Conservation (phyloP, 2,113 vertebrate genomes). For the Laticauda colubrina region DNA sequence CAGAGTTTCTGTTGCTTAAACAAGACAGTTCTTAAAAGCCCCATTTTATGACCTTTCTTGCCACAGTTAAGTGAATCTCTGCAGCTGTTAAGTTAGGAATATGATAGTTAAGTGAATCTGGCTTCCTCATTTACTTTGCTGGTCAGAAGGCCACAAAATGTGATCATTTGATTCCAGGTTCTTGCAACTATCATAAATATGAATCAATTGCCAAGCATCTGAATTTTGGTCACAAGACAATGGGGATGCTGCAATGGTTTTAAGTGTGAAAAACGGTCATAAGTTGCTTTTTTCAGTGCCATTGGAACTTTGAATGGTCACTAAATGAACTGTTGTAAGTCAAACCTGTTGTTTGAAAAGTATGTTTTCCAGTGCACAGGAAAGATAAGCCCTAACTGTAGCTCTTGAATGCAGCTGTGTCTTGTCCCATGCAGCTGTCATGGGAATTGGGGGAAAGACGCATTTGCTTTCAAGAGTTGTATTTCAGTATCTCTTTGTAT, state of each 20-base stretch:
- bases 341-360: neutral
- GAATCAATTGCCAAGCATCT: neutral
- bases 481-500: neutral
- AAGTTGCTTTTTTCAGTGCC: neutral
- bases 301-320: fast-evolving
- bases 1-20: neutral
- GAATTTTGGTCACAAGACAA: neutral
- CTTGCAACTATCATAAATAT: neutral
- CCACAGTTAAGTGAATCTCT: no score
- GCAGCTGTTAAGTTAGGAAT: no score
- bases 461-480: neutral
- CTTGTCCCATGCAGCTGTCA: neutral
- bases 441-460: neutral
- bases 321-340: neutral
- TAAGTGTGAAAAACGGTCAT: neutral
- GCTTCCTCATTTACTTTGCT: no score
- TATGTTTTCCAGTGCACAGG: neutral
- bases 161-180: neutral
- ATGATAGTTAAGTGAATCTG: no score
- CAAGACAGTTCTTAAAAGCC: no score
- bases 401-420: neutral
- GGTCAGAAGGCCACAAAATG: no score
- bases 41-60: no score
- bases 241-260: neutral
- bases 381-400: neutral